Conservation (phyloP, 2,113 vertebrate species). For the Anolis carolinensis region DNA sequence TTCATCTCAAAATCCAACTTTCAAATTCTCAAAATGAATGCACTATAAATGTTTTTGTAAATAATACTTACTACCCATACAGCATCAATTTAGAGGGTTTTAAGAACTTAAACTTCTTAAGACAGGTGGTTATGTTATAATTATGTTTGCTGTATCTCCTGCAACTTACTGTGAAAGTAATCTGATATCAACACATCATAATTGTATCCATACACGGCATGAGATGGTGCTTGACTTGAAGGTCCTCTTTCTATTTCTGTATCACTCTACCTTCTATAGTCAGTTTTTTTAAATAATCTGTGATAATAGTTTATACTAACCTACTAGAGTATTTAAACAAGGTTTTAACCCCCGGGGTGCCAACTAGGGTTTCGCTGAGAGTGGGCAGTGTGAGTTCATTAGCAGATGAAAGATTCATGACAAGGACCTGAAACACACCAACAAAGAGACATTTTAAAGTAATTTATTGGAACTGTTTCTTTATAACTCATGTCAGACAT, state of each 20-base stretch:
- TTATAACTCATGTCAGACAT: too few species aligned
- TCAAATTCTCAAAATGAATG: too few species aligned
- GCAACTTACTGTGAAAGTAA: neutral
- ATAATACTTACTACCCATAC: too few species aligned
- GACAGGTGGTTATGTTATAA: neutral
- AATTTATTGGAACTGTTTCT: too few species aligned
- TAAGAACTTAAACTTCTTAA: too few species aligned
- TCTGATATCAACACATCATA: neutral
- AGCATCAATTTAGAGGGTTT: too few species aligned
- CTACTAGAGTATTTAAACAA: neutral
- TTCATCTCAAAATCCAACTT: too few species aligned
- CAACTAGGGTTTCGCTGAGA: neutral
- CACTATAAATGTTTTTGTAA: too few species aligned
- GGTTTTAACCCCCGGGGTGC: neutral
- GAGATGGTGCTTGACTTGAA: neutral
- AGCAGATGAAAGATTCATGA: neutral
- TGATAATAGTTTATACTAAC: neutral
- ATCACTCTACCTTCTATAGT: neutral
- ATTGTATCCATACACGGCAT: neutral
- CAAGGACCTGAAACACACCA: too few species aligned
- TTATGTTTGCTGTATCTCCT: neutral
- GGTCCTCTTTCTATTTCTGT: constrained; percentile 11
- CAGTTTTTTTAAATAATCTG: neutral
- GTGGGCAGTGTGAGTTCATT: neutral
- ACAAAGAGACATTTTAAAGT: too few species aligned